Base-by-base conservation (phyloP, 2,888 invertebrate genomes). In the Glaucopsyche alexis region DNA sequence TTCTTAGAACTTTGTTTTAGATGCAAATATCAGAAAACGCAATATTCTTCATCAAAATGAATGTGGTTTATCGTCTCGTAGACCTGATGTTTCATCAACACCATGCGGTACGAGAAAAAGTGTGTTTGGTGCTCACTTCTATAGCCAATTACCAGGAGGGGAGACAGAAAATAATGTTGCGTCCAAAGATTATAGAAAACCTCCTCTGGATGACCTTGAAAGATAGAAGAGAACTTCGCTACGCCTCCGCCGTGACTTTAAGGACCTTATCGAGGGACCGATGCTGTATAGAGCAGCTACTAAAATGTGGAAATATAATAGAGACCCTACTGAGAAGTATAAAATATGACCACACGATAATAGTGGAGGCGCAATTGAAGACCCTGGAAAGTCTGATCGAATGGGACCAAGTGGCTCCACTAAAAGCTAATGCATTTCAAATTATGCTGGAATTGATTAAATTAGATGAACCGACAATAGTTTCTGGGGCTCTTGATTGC, bases 11-110 rank as follows among this genome's bases (percentile, higher is more conserved):
- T 40, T 29, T 64, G 70, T 80, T 78, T 47, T 82, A 92, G 93
- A 86, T 91, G 9, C 87, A 88, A 82, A 88, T 88, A 80, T 82
- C 91, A 72, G 91, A 92, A 78, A 85, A 80, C 76, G 88, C 91
- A 0, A 79, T 87, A 74, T 89, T 86, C 74, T 82, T 93, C 2
- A 84, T 92, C 64, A 79, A 87, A 1, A 77, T 86, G 2, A 83
- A 90, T 73, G 78, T 91, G 0, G 86, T 87, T 0, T 87, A 88
- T 75, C 87, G 92, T 1, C 81, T 93, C 3, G 83, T 88, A 19
- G 88, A 91, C 65, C 78, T 92, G 40, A 88, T 91, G 84, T 76
- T 78, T 29, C 78, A 85, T 69, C 79, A 79, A 0, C 81, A 91
- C 42, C 89, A 91, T 0, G 80, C 91, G 13, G 80, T 90, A 47